These are phyloP conservation scores for Oncorhynchus masou DNA, from an alignment of 2,113 vertebrate species.

Conservation along the genomic window DNA sequence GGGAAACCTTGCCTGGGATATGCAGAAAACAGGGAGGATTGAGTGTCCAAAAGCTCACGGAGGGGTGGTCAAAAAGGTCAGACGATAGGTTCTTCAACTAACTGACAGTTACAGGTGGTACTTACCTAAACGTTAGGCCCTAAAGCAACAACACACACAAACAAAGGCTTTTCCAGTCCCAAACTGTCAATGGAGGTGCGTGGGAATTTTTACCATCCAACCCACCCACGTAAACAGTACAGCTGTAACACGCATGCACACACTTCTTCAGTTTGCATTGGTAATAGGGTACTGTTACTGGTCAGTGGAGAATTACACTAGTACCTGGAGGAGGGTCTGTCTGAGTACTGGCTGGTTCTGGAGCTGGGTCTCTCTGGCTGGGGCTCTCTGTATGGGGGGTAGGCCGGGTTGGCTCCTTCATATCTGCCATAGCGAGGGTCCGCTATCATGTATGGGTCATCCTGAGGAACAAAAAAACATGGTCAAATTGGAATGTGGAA, in stretches of 20 bases:
- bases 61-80: too few relatives aligned
- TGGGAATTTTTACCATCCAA: neutral
- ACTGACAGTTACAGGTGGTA: too few relatives aligned
- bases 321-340: slow-evolving; percentile 86
- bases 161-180: neutral
- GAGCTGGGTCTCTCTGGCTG: slow-evolving; percentile 84
- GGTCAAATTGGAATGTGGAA: neutral
- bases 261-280: neutral
- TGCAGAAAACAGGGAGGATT: neutral
- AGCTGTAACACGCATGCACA: neutral
- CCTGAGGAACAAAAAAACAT: slow-evolving; percentile 44
- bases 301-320: too few relatives aligned
- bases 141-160: neutral
- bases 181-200: too few relatives aligned
- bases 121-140: neutral
- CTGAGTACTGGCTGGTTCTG: slow-evolving; percentile 89
- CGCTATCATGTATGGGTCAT: slow-evolving; percentile 78
- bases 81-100: too few relatives aligned
- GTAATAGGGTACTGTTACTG: too few relatives aligned
- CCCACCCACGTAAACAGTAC: neutral
- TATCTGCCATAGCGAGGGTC: slow-evolving; percentile 81
- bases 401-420: slow-evolving; percentile 64
- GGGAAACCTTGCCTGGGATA: slow-evolving; percentile 80
- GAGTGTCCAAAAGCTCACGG: too few relatives aligned
- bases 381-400: slow-evolving; percentile 76